Conservation (phyloP, 2,113 vertebrate genomes). For the Pithys albifrons region DNA sequence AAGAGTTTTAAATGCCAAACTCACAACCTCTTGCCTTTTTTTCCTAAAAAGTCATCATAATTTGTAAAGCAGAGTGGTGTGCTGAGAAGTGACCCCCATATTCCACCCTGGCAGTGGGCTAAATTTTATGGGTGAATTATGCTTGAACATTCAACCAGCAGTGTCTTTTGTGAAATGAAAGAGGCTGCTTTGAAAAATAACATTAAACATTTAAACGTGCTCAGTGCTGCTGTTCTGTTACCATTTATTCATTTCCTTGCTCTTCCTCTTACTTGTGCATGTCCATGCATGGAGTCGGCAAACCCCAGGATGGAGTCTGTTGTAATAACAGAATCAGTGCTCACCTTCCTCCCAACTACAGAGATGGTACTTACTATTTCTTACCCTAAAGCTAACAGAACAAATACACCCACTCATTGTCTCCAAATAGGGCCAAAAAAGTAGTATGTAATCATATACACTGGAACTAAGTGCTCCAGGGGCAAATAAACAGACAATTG, state of each 20-base stretch:
- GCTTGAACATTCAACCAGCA: neutral
- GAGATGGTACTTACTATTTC: slow-evolving; percentile 16
- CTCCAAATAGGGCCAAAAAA: slow-evolving; percentile 32
- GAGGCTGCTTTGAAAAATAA: neutral
- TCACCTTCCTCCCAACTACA: slow-evolving; percentile 17
- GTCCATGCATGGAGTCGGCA: neutral
- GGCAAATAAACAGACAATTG: slow-evolving; percentile 36
- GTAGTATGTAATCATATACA: neutral
- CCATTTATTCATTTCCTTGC: neutral
- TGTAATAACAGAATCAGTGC: neutral
- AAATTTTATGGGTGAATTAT: neutral
- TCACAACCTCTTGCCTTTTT: neutral
- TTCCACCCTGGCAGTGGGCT: neutral
- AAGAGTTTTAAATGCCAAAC: neutral
- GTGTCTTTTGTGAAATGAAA: neutral
- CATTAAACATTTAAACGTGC: neutral
- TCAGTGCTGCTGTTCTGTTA: neutral
- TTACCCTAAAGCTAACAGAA: slow-evolving; percentile 46
- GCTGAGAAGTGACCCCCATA: neutral
- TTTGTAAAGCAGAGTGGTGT: neutral
- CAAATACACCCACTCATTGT: slow-evolving; percentile 34
- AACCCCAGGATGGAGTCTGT: slow-evolving; percentile 9
- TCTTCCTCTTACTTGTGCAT: neutral
- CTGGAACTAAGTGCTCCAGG: slow-evolving; percentile 34
- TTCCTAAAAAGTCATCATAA: neutral